Evolutionary conservation across 2,797 vertebrate genomes (phyloP).

Genomic region (Gadopsis bispinosus): DNA sequence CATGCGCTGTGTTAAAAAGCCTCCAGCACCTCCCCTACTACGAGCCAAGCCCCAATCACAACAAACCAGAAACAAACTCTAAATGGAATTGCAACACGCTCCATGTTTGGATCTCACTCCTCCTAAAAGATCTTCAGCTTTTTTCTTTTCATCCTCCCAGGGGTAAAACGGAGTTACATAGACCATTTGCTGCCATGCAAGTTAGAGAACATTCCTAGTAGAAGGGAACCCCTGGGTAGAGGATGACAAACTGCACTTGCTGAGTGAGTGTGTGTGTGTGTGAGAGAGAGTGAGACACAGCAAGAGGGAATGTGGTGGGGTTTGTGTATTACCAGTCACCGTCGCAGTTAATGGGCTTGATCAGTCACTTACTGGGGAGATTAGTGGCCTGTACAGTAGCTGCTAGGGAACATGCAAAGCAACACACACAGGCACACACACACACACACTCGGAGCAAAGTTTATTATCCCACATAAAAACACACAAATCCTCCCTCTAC

Average conservation of each 20-base stretch:
- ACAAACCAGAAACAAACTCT: constrained; percentile 64
- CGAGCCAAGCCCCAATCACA: constrained; percentile 67
- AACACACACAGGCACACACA: constrained; percentile 15
- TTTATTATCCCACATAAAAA: constrained; percentile 27
- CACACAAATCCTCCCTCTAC: constrained; percentile 20
- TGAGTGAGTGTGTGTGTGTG: constrained; percentile 13
- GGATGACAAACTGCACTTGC: constrained; percentile 50
- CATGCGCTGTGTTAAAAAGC: constrained; percentile 15
- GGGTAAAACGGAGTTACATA: constrained; percentile 47
- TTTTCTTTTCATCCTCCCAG: constrained; percentile 14
- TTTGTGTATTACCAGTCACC: constrained; percentile 52
- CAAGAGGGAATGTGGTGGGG: constrained; percentile 24
- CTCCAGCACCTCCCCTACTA: constrained; percentile 42
- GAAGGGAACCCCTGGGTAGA: constrained; percentile 44
- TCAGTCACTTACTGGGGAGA: constrained; percentile 47
- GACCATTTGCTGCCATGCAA: constrained; percentile 64
- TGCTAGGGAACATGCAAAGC: constrained; percentile 62
- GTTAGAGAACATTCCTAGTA: constrained; percentile 62
- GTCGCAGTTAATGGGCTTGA: constrained; percentile 51
- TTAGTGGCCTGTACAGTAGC: constrained; percentile 42
- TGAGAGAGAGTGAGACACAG: background rate
- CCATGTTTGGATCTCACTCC: constrained; percentile 57
- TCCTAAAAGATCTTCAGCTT: constrained; percentile 20
- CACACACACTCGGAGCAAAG: constrained; percentile 16
- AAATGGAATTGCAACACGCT: constrained; percentile 64